These are phyloP conservation scores for Antedon mediterranea DNA, from an alignment of 53 echinoderm and acorn worm species.

Conservation along the genomic window DNA sequence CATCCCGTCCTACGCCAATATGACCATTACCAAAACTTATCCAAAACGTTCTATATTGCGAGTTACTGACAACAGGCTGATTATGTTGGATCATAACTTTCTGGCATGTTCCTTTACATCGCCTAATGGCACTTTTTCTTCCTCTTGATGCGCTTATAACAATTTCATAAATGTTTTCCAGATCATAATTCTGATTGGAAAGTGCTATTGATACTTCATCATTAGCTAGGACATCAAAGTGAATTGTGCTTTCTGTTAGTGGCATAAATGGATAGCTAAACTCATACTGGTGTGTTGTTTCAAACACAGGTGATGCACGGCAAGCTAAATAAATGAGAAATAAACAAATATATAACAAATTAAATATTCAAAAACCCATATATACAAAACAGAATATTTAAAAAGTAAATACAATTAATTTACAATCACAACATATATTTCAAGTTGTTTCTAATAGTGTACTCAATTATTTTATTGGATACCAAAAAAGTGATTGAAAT, in stretches of 20 bases:
- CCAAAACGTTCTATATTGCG: conserved; percentile 2
- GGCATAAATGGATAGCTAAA: conserved; percentile 3
- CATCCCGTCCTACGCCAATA: conserved; percentile 4
- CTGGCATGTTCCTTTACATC: not conserved
- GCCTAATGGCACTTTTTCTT: not conserved
- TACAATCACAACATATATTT: too few species aligned
- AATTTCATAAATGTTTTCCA: conserved; percentile 1
- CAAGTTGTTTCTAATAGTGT: too few species aligned
- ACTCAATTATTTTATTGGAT: too few species aligned
- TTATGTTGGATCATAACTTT: not conserved
- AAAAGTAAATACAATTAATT: too few species aligned
- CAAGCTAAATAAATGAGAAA: not conserved
- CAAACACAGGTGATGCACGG: not conserved
- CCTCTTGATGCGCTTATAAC: not conserved
- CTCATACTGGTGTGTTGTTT: not conserved
- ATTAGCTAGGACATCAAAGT: not conserved
- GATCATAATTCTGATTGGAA: not conserved
- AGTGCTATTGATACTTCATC: not conserved
- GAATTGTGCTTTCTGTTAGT: not conserved
- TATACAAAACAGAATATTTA: too few species aligned
- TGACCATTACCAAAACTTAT: conserved; percentile 12
- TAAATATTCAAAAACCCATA: too few species aligned
- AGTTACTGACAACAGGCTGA: not conserved
- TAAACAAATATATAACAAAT: not conserved
- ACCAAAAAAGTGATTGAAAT: too few species aligned